These are phyloP conservation scores for Pseudoips prasinana DNA, from an alignment of 2,888 invertebrate species.

Conservation along the genomic window DNA sequence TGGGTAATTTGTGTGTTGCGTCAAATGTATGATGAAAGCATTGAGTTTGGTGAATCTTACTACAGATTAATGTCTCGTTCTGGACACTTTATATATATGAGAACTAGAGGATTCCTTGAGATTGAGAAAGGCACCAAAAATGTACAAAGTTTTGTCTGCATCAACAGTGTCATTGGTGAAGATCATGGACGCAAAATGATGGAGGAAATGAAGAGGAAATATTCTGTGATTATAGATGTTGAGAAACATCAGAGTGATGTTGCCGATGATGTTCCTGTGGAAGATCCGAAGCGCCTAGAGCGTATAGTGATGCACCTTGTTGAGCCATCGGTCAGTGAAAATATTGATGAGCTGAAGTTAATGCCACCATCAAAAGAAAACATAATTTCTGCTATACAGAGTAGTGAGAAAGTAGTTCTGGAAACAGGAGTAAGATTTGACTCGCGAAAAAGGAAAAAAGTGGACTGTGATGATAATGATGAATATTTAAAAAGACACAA, in stretches of 20 bases:
- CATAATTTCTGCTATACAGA: slow-evolving; percentile 71
- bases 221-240: slow-evolving; percentile 85
- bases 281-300: slow-evolving; percentile 87
- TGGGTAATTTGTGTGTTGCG: slow-evolving; percentile 94
- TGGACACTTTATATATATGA: slow-evolving; percentile 92
- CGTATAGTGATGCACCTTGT: slow-evolving; percentile 87
- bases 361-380: slow-evolving; percentile 73
- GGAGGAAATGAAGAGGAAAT: slow-evolving; percentile 90
- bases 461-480: slow-evolving; percentile 46
- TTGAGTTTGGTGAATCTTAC: slow-evolving; percentile 92
- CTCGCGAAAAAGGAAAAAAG: slow-evolving; percentile 65
- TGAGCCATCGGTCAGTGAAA: slow-evolving; percentile 59
- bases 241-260: slow-evolving; percentile 60
- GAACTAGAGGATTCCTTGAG: slow-evolving; percentile 92
- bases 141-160: slow-evolving; percentile 93
- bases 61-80: slow-evolving; percentile 91
- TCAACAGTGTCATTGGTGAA: slow-evolving; percentile 89
- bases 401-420: slow-evolving; percentile 71
- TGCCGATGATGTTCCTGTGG: slow-evolving; percentile 77
- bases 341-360: slow-evolving; percentile 61
- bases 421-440: slow-evolving; percentile 71
- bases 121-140: slow-evolving; percentile 88
- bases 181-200: slow-evolving; percentile 89
- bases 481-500: slow-evolving; percentile 61
- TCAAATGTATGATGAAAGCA: slow-evolving; percentile 93